Percentiles rank a stretch among this genome's conserved stretches.
phyloP scores from a whole-genome alignment of 2,797 vertebrate species.

The Sandelia bainsii region DNA sequence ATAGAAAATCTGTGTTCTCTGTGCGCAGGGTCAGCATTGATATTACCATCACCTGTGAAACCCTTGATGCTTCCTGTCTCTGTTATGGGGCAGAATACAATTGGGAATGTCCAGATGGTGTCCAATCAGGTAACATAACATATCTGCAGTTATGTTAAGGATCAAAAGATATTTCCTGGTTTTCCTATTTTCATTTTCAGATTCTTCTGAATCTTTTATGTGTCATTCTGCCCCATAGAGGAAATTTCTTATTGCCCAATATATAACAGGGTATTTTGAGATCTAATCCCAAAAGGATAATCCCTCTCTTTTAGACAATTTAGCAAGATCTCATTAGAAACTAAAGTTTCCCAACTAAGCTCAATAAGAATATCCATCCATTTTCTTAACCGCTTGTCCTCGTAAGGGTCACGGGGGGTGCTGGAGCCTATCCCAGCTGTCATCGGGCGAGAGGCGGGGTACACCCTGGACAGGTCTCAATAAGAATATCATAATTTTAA shows the following conservation, averaged over 20 bases:
- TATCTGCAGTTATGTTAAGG: background rate
- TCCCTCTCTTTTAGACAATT: background rate
- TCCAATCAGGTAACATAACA: constrained; percentile 88
- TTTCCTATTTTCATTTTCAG: background rate
- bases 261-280: background rate
- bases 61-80: constrained; percentile 94
- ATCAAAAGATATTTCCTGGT: background rate
- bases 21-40: constrained; percentile 90
- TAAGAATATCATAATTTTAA: background rate
- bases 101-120: constrained; percentile 87
- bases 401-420: too few relatives aligned
- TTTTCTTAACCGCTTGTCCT: too few relatives aligned
- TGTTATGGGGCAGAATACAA: constrained; percentile 88
- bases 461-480: too few relatives aligned
- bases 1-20: background rate
- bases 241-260: background rate
- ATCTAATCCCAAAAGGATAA: background rate
- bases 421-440: too few relatives aligned
- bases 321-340: background rate
- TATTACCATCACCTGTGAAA: constrained; percentile 92
- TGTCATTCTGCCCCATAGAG: background rate
- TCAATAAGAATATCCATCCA: too few relatives aligned
- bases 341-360: background rate
- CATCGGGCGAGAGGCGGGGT: too few relatives aligned
- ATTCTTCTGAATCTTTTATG: background rate